These are phyloP conservation scores for Lutjanus campechanus DNA, from an alignment of 2,797 vertebrate species.

Conservation along the genomic window DNA sequence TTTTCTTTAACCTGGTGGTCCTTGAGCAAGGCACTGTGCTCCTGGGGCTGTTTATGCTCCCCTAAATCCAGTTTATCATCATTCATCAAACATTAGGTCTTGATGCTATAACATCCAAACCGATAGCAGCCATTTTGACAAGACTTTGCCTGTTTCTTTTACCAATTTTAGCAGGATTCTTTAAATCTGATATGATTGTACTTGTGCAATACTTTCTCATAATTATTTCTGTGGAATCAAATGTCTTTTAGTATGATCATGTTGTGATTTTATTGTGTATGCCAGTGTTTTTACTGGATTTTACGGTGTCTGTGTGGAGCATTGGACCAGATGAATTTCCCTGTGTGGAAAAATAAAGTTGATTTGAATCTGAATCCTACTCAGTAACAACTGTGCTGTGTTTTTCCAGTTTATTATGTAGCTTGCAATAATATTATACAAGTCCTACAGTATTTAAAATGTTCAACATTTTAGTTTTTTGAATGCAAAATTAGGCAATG, in stretches of 20 bases:
- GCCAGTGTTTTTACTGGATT: no score
- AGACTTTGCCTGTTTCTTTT: neutral
- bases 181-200: neutral
- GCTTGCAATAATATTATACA: neutral
- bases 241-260: no score
- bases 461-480: neutral
- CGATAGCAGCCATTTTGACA: neutral
- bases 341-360: no score
- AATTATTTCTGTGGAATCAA: no score
- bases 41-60: no score
- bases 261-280: no score
- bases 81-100: neutral
- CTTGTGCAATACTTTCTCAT: no score
- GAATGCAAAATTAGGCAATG: neutral
- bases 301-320: no score
- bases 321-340: no score
- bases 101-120: neutral
- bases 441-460: rapidly evolving
- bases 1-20: neutral
- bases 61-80: neutral
- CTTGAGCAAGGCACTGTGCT: neutral
- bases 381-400: neutral
- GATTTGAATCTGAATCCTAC: no score
- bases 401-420: neutral
- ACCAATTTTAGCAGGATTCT: neutral